Conservation (phyloP, 2,888 invertebrate species). For the Yponomeuta evonymella region DNA sequence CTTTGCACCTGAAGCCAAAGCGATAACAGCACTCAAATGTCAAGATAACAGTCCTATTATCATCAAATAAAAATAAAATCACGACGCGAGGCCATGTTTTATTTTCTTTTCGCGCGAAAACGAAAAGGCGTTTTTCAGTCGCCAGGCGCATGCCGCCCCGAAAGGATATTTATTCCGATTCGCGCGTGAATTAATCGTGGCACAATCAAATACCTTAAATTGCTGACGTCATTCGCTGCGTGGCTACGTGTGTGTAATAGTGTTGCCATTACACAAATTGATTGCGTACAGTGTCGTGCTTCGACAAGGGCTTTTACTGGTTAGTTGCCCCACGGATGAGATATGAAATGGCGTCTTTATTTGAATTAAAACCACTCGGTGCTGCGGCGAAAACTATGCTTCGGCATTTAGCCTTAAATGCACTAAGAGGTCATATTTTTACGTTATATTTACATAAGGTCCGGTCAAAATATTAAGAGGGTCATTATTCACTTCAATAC, state of each 20-base stretch:
- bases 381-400: not conserved
- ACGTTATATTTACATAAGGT: too few relatives aligned
- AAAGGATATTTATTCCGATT: not conserved
- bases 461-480: too few relatives aligned
- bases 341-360: not conserved
- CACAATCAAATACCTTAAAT: constrained; percentile 12
- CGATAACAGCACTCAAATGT: not conserved
- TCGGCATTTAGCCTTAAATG: too few relatives aligned
- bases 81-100: not conserved
- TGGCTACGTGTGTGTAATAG: constrained; percentile 25
- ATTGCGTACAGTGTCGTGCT: constrained; percentile 29
- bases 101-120: not conserved
- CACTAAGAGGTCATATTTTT: too few relatives aligned
- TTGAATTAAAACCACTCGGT: not conserved
- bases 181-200: not conserved
- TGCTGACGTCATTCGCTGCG: constrained; percentile 26
- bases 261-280: constrained; percentile 49
- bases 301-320: not conserved
- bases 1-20: not conserved
- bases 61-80: not conserved
- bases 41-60: not conserved
- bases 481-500: too few relatives aligned
- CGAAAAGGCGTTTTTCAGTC: not conserved
- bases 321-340: not conserved
- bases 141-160: not conserved